Percentiles rank a stretch among this genome's conserved stretches.
Evolutionary conservation across 2,888 invertebrate species (phyloP).

Genomic region (Cephus runcator): DNA sequence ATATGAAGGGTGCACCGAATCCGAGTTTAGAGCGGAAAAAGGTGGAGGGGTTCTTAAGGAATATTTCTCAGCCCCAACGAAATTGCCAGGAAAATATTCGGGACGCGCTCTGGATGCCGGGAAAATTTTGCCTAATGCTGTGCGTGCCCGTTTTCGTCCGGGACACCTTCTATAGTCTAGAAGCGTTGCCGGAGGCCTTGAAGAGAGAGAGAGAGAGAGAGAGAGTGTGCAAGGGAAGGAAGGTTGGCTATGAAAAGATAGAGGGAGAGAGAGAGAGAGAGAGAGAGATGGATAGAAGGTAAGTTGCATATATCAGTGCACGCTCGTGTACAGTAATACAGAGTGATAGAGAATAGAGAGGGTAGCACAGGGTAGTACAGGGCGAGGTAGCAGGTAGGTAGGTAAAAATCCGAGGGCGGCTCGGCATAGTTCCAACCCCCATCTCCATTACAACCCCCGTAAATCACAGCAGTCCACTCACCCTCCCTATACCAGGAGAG

Average conservation of each 20-base stretch:
- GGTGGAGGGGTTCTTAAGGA: too few relatives aligned
- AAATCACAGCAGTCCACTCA: conserved; percentile 36
- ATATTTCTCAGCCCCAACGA: too few relatives aligned
- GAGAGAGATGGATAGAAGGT: too few relatives aligned
- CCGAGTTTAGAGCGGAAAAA: too few relatives aligned
- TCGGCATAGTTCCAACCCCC: conserved; percentile 1
- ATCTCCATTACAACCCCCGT: conserved; percentile 40
- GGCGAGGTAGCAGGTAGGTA: not conserved
- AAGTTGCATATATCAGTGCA: not conserved
- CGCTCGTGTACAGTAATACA: not conserved
- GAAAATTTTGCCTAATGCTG: too few relatives aligned
- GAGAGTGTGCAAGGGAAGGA: not conserved
- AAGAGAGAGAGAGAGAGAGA: not conserved
- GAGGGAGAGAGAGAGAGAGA: not conserved
- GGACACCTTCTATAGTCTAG: too few relatives aligned
- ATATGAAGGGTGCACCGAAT: too few relatives aligned
- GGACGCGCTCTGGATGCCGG: too few relatives aligned
- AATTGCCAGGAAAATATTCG: too few relatives aligned
- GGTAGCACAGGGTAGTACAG: not conserved
- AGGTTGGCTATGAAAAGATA: not conserved
- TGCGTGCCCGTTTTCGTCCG: too few relatives aligned
- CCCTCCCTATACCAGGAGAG: conserved; percentile 11
- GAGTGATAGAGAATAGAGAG: not conserved
- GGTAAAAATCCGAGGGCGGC: not conserved
- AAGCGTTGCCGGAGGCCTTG: too few relatives aligned